Percentiles rank a stretch among this genome's conserved stretches.
Conservation (phyloP, 2,113 vertebrate genomes). For the Macroglossus sobrinus region DNA sequence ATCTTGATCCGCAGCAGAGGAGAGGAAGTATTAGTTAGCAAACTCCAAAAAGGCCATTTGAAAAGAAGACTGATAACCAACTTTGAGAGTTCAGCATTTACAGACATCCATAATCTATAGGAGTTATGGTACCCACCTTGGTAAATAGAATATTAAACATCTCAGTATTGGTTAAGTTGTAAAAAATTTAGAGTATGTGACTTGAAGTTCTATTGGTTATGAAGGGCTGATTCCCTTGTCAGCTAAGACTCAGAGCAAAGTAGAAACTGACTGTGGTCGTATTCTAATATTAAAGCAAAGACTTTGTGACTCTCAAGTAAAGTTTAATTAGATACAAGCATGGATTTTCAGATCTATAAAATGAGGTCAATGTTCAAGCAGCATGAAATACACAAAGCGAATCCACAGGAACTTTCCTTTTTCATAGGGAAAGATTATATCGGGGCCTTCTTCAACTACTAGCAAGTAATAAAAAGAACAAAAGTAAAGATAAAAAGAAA, state of each 20-base stretch:
- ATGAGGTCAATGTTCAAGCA: neutral
- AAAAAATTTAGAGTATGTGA: neutral
- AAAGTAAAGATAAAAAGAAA: neutral
- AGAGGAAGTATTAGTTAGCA: neutral
- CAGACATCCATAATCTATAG: neutral
- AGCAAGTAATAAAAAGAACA: neutral
- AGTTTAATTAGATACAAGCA: neutral
- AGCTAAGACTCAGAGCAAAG: neutral
- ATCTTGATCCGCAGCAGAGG: neutral
- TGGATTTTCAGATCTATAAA: neutral
- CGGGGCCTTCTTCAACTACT: neutral
- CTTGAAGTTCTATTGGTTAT: neutral
- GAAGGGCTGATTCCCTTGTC: neutral
- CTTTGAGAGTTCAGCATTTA: neutral
- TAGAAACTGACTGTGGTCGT: neutral
- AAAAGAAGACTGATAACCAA: neutral
- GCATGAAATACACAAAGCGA: neutral
- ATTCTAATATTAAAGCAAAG: neutral
- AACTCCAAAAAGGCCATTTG: neutral
- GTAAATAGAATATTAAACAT: neutral
- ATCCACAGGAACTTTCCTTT: neutral
- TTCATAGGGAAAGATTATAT: neutral
- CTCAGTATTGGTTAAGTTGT: neutral
- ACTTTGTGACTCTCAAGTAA: neutral
- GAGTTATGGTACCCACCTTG: neutral